These are phyloP conservation scores for Anthopleura sola DNA, from an alignment of 64 coral and sea anemone species.

Conservation along the genomic window DNA sequence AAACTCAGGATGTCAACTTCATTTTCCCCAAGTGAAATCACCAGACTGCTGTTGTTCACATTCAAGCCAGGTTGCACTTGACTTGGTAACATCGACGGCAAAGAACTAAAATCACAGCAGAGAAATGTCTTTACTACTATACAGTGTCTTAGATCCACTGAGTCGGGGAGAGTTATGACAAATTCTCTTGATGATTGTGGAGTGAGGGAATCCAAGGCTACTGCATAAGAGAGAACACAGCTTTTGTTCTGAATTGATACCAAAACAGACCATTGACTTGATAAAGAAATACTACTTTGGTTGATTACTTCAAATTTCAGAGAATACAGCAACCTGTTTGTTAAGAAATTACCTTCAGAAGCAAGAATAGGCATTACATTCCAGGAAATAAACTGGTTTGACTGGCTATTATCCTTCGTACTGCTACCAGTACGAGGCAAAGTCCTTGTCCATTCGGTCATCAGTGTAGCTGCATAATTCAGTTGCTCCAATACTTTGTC, in stretches of 20 bases:
- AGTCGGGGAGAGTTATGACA: neutral
- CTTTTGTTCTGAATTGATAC: neutral
- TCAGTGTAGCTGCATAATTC: neutral
- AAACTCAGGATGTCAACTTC: neutral
- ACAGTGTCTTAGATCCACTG: neutral
- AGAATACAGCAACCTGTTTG: neutral
- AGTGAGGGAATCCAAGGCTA: neutral
- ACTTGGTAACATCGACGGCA: neutral
- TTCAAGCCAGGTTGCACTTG: neutral
- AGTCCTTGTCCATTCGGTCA: neutral
- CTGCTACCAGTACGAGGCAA: neutral
- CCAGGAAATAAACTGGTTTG: neutral
- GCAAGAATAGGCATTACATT: neutral
- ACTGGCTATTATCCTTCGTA: neutral
- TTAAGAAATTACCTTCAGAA: neutral
- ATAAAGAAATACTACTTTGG: neutral
- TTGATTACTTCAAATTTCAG: neutral
- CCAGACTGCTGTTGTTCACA: neutral
- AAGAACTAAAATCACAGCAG: neutral
- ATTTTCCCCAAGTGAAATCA: neutral
- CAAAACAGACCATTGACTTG: neutral
- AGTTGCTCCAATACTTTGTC: constrained; percentile 2
- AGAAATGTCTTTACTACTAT: neutral
- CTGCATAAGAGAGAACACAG: neutral
- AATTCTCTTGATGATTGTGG: neutral